A percentile compares a stretch with the other conserved stretches of the same genome.
phyloP scores from a whole-genome alignment of 2,113 vertebrate genomes.

The Chinchilla lanigera region DNA sequence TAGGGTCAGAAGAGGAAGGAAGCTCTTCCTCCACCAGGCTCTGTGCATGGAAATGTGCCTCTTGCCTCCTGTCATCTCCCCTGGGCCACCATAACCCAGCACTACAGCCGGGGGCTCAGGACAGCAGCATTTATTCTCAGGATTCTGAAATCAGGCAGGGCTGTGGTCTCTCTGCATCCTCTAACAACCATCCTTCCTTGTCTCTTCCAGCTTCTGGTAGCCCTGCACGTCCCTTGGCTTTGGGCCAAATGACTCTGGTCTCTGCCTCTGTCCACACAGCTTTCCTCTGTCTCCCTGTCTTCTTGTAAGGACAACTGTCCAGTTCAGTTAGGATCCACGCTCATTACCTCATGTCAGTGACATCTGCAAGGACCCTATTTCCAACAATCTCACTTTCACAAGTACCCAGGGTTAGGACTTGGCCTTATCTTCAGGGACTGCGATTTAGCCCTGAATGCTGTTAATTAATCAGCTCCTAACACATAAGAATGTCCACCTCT shows the following conservation, averaged over 20 bases:
- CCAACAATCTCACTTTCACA: not conserved
- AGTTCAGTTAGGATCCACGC: fast-evolving
- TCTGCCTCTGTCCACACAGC: not conserved
- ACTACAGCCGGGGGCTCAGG: too few species aligned
- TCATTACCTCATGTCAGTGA: not conserved
- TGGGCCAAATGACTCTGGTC: not conserved
- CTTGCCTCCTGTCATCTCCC: not conserved
- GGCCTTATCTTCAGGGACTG: too few species aligned
- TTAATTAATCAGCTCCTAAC: not conserved
- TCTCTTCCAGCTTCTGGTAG: not conserved
- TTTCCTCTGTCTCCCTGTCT: not conserved
- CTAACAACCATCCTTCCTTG: not conserved
- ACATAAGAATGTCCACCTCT: not conserved
- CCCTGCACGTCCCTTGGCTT: not conserved
- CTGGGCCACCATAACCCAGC: not conserved
- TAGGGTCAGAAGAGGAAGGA: not conserved
- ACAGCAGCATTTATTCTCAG: not conserved
- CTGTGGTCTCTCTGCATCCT: not conserved
- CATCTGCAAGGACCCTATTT: not conserved
- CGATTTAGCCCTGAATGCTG: not conserved
- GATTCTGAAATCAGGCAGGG: not conserved
- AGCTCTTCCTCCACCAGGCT: not conserved
- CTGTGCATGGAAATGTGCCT: not conserved
- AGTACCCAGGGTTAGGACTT: not conserved
- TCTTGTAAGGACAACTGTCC: not conserved